These are phyloP conservation scores for Dexiosoma caninum DNA, from an alignment of 2,888 invertebrate genomes.

Conservation along the genomic window DNA sequence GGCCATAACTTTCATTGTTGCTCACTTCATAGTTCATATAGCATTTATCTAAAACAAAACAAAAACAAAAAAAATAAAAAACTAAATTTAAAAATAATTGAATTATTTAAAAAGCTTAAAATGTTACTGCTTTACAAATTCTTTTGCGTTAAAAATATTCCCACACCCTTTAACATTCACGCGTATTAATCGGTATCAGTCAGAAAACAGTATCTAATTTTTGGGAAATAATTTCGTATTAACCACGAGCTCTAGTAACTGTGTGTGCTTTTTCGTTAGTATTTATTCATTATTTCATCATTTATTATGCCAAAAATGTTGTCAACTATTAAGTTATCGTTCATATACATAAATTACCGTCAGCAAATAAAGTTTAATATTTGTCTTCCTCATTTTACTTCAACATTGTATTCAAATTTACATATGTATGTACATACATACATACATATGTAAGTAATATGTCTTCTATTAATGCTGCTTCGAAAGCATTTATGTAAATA, in stretches of 20 bases:
- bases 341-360: not conserved
- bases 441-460: too few relatives aligned
- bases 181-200: too few relatives aligned
- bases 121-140: not conserved
- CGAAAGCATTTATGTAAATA: too few relatives aligned
- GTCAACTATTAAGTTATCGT: not conserved
- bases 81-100: not conserved
- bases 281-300: not conserved
- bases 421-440: too few relatives aligned
- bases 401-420: not conserved
- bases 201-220: too few relatives aligned
- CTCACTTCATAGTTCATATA: conserved; percentile 1
- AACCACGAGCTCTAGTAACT: not conserved
- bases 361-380: not conserved
- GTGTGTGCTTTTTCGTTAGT: not conserved
- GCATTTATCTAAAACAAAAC: not conserved
- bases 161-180: conserved; percentile 34
- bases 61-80: not conserved
- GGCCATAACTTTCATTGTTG: conserved; percentile 58
- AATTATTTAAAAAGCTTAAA: conserved; percentile 18
- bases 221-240: not conserved
- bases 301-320: conserved; percentile 51
- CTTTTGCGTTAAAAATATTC: conserved; percentile 8
- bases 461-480: not conserved
- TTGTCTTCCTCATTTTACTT: not conserved